Base-by-base conservation (phyloP, 2,113 vertebrate genomes). In the Lophius piscatorius region DNA sequence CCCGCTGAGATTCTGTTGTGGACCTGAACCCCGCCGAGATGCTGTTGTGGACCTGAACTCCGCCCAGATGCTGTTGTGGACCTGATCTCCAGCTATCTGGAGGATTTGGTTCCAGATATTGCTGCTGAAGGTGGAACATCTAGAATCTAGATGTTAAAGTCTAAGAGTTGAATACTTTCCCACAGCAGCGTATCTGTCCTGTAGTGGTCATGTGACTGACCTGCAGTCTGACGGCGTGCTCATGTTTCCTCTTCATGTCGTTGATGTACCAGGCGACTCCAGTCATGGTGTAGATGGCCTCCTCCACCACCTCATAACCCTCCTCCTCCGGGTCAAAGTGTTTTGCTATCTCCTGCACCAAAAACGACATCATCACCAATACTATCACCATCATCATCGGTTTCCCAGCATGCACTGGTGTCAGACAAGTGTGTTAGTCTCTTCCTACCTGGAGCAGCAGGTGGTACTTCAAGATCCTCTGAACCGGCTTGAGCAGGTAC, bases 231-330 rank as follows among this genome's bases (percentile, higher is more conserved):
- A 98, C 93, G 0, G 96, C 94, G 0, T 98, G 95, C 47, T 98
- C 96, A 0, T 98, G 96, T n/a, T 95, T 94, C 84, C 96, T 92
- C 87, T 98, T 98, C 96, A 98, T 98, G 83, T 96, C 95, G 0
- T 98, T 98, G 88, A 98, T 98, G 89, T 96, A 96, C 95, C 95
- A 98, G 40, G 96, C 96, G 24, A 98, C 96, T 0, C 93, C 92
- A 0, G 95, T 97, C 96, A 98, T 98, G 78, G 95, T 97, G 86
- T 93, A 92, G 0, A 98, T 95, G 38, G 96, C 96, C 24, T 98
- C 95, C 74, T 95, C 93, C 63, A 98, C 94, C 78, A 97, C 92
- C 46, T 98, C 95, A 0, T 94, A 96, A 23, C 96, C 96, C 0
- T 92, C 90, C 64, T 94, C 92, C 68, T 91, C 83, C 1, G 87